Percentiles rank a stretch among this genome's conserved stretches.
Conservation (phyloP, 2,888 invertebrate genomes). For the Lasioglossum malachurum region DNA sequence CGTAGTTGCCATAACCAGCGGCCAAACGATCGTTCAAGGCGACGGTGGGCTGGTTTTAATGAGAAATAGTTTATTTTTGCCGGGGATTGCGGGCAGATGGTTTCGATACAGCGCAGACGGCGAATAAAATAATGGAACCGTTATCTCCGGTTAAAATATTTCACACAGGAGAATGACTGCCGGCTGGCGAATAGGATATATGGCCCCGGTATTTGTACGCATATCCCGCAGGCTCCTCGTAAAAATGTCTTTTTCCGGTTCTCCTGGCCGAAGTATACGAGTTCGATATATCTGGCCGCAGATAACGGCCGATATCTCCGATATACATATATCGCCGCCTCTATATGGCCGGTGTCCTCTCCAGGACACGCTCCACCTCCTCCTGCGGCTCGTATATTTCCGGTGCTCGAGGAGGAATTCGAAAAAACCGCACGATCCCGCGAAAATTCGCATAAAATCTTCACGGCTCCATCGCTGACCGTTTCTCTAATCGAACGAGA, state of each 20-base stretch:
- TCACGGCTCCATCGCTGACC: not conserved
- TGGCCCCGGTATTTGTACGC: constrained; percentile 59
- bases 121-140: constrained; percentile 64
- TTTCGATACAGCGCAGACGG: constrained; percentile 10
- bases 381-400: constrained; percentile 56
- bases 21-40: not conserved
- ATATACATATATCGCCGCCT: constrained; percentile 82
- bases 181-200: constrained; percentile 54
- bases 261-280: constrained; percentile 70
- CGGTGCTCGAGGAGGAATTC: constrained; percentile 38
- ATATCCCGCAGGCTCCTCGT: constrained; percentile 79
- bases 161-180: constrained; percentile 60
- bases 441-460: not conserved
- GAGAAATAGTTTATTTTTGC: constrained; percentile 8
- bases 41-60: not conserved
- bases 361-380: constrained; percentile 32
- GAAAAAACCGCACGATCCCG: constrained; percentile 24
- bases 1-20: not conserved
- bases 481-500: not conserved
- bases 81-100: constrained; percentile 1
- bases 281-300: constrained; percentile 71
- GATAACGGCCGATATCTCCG: constrained; percentile 84
- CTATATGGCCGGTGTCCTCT: constrained; percentile 57
- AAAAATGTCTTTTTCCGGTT: constrained; percentile 82
- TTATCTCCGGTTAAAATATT: constrained; percentile 63